phyloP scores from a whole-genome alignment of 2,888 invertebrate species.

The Cantharis lateralis region DNA sequence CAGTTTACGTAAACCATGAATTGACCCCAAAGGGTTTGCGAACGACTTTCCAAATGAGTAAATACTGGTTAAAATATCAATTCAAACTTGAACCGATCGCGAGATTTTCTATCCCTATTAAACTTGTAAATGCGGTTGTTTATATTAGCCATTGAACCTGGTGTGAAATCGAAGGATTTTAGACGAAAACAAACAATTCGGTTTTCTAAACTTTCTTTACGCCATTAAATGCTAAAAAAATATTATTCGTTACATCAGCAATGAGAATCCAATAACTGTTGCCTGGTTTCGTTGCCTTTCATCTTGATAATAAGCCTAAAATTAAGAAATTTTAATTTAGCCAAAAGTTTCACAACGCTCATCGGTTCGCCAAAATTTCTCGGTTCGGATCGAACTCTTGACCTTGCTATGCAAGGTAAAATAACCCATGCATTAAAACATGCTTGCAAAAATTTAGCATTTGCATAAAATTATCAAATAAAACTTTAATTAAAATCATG shows the following conservation, averaged over 20 bases:
- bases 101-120: not conserved
- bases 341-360: not conserved
- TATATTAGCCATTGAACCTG: not conserved
- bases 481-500: not conserved
- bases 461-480: no score
- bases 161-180: not conserved
- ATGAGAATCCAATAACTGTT: no score
- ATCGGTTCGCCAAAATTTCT: not conserved
- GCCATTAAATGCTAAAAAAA: no score
- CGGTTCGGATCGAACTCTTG: not conserved
- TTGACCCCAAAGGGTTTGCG: conserved; percentile 41
- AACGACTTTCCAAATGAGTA: conserved; percentile 27
- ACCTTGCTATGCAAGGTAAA: not conserved
- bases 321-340: no score
- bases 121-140: not conserved
- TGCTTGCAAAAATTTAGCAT: no score
- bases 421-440: not conserved
- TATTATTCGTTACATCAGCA: no score
- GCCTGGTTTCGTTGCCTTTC: no score
- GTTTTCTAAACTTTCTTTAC: no score
- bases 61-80: not conserved
- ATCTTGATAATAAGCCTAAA: no score
- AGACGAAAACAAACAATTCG: no score
- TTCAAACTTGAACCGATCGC: not conserved
- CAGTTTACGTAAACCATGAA: conserved; percentile 5